Percentiles rank a stretch among this genome's conserved stretches.
Evolutionary conservation across 2,113 vertebrate species (phyloP).

Genomic region (Hydrochoerus hydrochaeris): DNA sequence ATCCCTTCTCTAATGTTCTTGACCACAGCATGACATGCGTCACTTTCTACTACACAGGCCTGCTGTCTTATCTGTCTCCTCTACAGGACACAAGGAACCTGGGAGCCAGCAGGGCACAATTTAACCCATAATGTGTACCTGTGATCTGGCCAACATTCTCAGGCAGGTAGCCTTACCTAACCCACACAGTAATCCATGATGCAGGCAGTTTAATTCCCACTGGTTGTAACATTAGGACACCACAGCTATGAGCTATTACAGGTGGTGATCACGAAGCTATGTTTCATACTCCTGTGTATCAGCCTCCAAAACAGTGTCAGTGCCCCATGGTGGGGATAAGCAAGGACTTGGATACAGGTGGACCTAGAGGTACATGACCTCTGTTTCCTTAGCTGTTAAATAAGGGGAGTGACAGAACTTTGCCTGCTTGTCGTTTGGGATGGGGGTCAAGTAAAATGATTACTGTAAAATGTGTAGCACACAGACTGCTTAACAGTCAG

Average conservation of each 20-base stretch:
- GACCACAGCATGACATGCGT: not conserved
- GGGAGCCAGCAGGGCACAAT: not conserved
- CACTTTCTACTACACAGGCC: not conserved
- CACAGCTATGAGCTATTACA: not conserved
- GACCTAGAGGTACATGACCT: not conserved
- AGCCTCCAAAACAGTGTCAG: not conserved
- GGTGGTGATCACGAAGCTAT: not conserved
- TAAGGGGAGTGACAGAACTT: not conserved
- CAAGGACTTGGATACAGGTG: not conserved
- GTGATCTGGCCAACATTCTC: not conserved
- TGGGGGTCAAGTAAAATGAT: not conserved
- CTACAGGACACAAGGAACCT: not conserved
- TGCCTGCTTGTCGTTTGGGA: not conserved
- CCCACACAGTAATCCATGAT: not conserved
- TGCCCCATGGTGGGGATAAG: rapidly evolving
- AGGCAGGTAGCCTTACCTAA: not conserved
- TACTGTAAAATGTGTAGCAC: not conserved
- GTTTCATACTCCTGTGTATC: not conserved
- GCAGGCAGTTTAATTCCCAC: too few species aligned
- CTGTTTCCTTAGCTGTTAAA: not conserved
- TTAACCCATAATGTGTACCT: not conserved
- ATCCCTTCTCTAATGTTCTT: not conserved
- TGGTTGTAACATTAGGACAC: not conserved
- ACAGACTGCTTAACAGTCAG: not conserved
- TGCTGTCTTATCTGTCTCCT: too few species aligned